phyloP scores from a whole-genome alignment of 2,113 vertebrate species.

The Lagopus muta region DNA sequence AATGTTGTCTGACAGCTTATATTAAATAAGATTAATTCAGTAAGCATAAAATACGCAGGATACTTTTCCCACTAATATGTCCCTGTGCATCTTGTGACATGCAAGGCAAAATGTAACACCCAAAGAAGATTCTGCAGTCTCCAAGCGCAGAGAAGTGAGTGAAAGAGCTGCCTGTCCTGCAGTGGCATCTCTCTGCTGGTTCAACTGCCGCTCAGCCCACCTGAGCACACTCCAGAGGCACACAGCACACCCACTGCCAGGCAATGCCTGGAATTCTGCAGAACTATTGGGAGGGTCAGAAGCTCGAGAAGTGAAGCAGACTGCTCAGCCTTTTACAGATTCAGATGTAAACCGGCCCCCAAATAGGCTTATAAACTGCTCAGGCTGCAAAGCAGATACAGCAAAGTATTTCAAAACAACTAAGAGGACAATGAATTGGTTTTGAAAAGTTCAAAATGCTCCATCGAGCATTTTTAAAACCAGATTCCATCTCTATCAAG shows the following conservation, averaged over 20 bases:
- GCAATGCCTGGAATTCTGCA: background rate
- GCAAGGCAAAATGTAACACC: background rate
- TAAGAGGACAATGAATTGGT: background rate
- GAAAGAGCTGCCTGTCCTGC: background rate
- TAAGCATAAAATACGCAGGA: background rate
- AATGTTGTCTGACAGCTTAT: constrained; percentile 37
- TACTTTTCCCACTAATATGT: background rate
- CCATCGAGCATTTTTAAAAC: background rate
- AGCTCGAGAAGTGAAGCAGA: background rate
- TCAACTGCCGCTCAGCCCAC: background rate
- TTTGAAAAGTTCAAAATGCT: background rate
- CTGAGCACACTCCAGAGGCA: background rate
- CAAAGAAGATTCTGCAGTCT: background rate
- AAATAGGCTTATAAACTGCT: background rate
- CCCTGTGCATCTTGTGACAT: background rate
- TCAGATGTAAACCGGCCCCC: too few species aligned
- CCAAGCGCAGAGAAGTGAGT: background rate
- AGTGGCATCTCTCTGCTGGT: background rate
- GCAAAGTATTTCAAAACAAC: background rate
- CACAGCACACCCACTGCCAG: accelerated
- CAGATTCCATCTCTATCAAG: background rate
- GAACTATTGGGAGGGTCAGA: background rate
- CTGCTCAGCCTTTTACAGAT: background rate
- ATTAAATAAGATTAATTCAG: constrained; percentile 68
- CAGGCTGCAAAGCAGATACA: background rate